Conservation (phyloP, 2,888 invertebrate species). For the Melanostoma scalare region DNA sequence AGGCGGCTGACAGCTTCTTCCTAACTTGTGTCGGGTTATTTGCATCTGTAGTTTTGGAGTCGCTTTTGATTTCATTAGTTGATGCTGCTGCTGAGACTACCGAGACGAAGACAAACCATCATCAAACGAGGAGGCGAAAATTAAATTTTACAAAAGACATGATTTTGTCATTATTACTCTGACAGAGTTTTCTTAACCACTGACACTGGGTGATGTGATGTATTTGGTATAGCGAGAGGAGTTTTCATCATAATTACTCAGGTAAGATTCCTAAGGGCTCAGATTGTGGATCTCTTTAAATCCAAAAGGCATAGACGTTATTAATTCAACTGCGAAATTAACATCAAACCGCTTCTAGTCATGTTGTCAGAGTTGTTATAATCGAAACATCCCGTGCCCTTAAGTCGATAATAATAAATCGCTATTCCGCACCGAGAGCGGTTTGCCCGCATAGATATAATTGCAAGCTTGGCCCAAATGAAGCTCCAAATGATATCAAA, state of each 20-base stretch:
- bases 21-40: slow-evolving; percentile 49
- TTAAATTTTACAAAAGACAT: slow-evolving; percentile 68
- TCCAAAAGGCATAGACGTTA: slow-evolving; percentile 21
- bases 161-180: slow-evolving; percentile 69
- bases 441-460: slow-evolving; percentile 48
- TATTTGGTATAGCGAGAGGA: neutral
- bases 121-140: slow-evolving; percentile 44
- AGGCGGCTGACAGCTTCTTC: slow-evolving; percentile 70
- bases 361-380: slow-evolving; percentile 66
- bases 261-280: slow-evolving; percentile 41
- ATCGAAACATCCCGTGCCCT: slow-evolving; percentile 54
- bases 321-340: slow-evolving; percentile 54
- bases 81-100: slow-evolving; percentile 33
- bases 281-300: neutral
- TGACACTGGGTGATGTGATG: neutral
- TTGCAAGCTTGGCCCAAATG: slow-evolving; percentile 67
- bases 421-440: slow-evolving; percentile 1
- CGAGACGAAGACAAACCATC: slow-evolving; percentile 28
- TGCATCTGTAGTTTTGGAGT: slow-evolving; percentile 38
- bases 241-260: slow-evolving; percentile 25
- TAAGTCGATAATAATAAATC: slow-evolving; percentile 61
- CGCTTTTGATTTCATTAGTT: slow-evolving; percentile 69
- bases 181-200: slow-evolving; percentile 62
- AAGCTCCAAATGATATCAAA: slow-evolving; percentile 71
- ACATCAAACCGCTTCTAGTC: slow-evolving; percentile 64